Evolutionary conservation across 2,888 invertebrate species (phyloP), one percentile per base, ranked within the genome.

Genomic region (Macaria notata): DNA sequence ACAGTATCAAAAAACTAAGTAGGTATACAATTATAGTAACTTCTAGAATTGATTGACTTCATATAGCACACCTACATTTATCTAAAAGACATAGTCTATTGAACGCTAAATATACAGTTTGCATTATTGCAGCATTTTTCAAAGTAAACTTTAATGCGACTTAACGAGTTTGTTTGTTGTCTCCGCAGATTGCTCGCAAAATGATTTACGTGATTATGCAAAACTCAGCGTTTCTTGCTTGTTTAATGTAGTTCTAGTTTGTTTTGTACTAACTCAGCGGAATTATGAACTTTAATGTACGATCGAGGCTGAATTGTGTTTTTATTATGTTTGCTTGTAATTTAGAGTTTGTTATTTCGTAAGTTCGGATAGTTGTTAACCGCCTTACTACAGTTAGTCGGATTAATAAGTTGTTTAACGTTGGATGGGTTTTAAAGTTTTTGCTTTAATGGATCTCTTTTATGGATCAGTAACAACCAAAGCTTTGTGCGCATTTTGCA

Each of bases 101-200:
- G 5, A 36, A 30, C 48, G 19, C 46, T 38, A 9, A 36, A 36
- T 36, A 30, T 42, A 30, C 30, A 38, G n/a, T 42, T 36, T 42
- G 33, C 7, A 33, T 9, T 33, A 29, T 8, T 42, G 53, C 42
- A 3, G 33, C 5, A 54, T 48, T 54, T 48, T 54, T 31, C 19
- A 38, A 5, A 30, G 4, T 48, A 54, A 48, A 47, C 43, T 54
- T 38, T 48, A 48, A 54, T 48, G 4, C 33, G 8, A 49, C 49
- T 33, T 46, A 56, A 50, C 39, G 46, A 38, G 41, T 9, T 36
- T 61, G 46, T 43, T 52, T 49, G 33, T 49, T 49, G 43, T 49
- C 41, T 48, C 31, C 31, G 19, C 31, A 29, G 46, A 55, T 49
- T 55, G 45, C 46, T 31, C 9, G 39, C 33, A 39, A 50, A 46